Conservation (phyloP, 2,113 vertebrate genomes). For the Emydura subglobosa region DNA sequence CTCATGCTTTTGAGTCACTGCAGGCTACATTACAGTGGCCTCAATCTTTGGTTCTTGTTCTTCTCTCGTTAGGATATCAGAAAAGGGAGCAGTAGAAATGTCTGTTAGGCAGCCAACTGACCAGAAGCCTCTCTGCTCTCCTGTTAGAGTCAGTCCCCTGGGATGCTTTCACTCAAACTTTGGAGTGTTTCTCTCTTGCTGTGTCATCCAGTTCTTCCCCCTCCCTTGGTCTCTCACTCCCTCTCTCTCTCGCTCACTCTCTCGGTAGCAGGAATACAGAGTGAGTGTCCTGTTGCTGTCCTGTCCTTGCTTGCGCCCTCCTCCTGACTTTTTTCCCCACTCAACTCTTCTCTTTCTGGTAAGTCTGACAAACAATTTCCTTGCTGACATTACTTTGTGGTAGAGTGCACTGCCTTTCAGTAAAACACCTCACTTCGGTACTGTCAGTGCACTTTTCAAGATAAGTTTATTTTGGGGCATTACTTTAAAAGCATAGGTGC, state of each 20-base stretch:
- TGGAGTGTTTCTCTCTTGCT: constrained; percentile 40
- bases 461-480: not conserved
- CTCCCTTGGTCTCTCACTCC: not conserved
- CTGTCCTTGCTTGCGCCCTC: constrained; percentile 59
- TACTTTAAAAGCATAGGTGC: not conserved
- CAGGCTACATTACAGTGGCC: not conserved
- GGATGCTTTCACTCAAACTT: not conserved
- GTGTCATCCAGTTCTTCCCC: constrained; percentile 65
- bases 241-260: constrained; percentile 29
- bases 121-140: constrained; percentile 22
- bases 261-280: constrained; percentile 36
- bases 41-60: not conserved
- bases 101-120: not conserved
- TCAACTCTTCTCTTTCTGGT: constrained; percentile 71
- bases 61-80: not conserved
- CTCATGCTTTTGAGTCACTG: not conserved
- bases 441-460: constrained; percentile 14
- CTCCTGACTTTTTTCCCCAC: constrained; percentile 44
- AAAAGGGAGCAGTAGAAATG: constrained; percentile 41
- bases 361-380: constrained; percentile 72
- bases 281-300: constrained; percentile 53
- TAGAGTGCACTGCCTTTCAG: constrained; percentile 14
- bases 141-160: constrained; percentile 28
- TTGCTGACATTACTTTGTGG: constrained; percentile 11
- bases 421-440: constrained; percentile 25